Percentiles rank a stretch among this genome's conserved stretches.
Evolutionary conservation across 23 tunicate species (phyloP).

Genomic region (Phallusia fumigata): DNA sequence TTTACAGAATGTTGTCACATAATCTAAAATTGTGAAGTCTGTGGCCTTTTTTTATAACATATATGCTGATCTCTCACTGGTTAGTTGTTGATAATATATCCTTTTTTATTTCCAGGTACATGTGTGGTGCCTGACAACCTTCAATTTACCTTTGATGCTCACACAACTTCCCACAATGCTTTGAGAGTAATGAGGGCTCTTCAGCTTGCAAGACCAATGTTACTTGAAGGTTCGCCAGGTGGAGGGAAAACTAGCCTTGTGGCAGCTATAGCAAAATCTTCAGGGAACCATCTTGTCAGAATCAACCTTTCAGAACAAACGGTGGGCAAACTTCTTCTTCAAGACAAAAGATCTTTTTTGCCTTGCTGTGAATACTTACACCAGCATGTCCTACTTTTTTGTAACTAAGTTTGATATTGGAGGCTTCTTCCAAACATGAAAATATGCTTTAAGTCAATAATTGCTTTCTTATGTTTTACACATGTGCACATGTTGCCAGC

Average conservation of each 20-base stretch:
- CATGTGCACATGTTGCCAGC: too few species aligned
- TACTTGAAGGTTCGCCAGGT: constrained; percentile 98
- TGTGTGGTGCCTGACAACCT: background rate
- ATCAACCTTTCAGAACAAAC: constrained; percentile 98
- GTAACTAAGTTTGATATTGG: too few species aligned
- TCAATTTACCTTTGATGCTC: constrained; percentile 63
- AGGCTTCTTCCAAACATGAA: background rate
- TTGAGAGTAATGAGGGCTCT: constrained; percentile 73
- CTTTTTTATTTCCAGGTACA: background rate
- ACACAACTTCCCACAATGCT: constrained; percentile 68
- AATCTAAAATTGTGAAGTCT: too few species aligned
- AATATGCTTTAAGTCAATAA: too few species aligned
- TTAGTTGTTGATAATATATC: too few species aligned
- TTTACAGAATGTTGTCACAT: too few species aligned
- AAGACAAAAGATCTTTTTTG: too few species aligned
- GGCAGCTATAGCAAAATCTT: constrained; percentile 62
- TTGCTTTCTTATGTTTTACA: too few species aligned
- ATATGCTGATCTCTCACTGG: too few species aligned
- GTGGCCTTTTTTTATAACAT: too few species aligned
- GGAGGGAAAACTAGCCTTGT: constrained; percentile 95
- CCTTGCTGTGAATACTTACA: too few species aligned
- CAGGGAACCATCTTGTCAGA: constrained; percentile 61
- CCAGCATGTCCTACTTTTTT: too few species aligned
- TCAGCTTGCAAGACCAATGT: constrained; percentile 75
- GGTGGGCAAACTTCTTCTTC: constrained; percentile 17